Percentiles rank a stretch among this genome's conserved stretches.
These are phyloP conservation scores for Prosopocoilus inquinatus DNA, from an alignment of 2,888 invertebrate species.

Conservation along the genomic window DNA sequence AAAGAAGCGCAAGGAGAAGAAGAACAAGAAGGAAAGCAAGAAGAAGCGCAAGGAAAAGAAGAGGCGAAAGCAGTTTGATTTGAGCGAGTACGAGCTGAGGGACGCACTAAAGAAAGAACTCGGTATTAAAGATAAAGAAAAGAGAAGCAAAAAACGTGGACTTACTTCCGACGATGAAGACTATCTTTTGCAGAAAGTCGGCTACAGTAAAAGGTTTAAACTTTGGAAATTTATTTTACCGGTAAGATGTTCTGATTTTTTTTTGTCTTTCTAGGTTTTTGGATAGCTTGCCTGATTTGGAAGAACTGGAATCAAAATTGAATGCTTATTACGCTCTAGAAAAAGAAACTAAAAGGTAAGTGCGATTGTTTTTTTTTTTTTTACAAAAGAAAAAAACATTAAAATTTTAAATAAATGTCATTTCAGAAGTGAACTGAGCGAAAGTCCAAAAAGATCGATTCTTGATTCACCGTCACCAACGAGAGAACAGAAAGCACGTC, in stretches of 20 bases:
- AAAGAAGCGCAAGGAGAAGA: slow-evolving; percentile 56
- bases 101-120: slow-evolving; percentile 65
- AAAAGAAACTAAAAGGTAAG: slow-evolving; percentile 61
- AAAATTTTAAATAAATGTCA: neutral
- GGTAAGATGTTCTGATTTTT: neutral
- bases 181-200: slow-evolving; percentile 50
- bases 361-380: slow-evolving; percentile 19
- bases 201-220: slow-evolving; percentile 47
- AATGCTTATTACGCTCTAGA: slow-evolving; percentile 78
- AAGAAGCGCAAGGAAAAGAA: slow-evolving; percentile 74
- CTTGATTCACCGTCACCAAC: slow-evolving; percentile 51
- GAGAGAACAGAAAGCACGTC: slow-evolving; percentile 50
- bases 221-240: neutral
- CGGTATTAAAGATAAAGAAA: slow-evolving; percentile 44
- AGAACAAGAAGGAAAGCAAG: slow-evolving; percentile 70
- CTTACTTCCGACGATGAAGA: slow-evolving; percentile 51
- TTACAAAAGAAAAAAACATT: neutral
- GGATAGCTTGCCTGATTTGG: slow-evolving; percentile 70
- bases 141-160: slow-evolving; percentile 45
- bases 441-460: slow-evolving; percentile 40
- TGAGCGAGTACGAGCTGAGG: slow-evolving; percentile 64
- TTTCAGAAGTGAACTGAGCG: slow-evolving; percentile 41
- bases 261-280: slow-evolving; percentile 56
- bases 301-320: slow-evolving; percentile 73
- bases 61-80: slow-evolving; percentile 65